Evolutionary conservation across 2,888 invertebrate genomes (phyloP), one percentile per base, ranked within the genome.

Genomic region (Piscicola geometra): DNA sequence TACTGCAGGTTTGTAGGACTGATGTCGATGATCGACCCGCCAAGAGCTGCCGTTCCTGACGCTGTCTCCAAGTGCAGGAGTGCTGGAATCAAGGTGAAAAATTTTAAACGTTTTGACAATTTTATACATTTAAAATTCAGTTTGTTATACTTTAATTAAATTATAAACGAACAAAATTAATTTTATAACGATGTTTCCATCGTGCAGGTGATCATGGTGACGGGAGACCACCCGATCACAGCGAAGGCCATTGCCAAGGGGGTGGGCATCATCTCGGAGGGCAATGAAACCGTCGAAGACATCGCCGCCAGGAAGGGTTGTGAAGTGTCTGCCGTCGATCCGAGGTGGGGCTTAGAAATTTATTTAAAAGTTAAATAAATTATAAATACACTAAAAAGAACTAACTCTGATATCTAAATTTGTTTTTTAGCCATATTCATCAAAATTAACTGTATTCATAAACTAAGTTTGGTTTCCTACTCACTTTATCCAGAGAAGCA

Each of bases 11-110:
- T 97, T 86, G 93, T 96, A 75, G 97, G 96, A 75, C 90, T 97
- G 47, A 94, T 97, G 93, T 94, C 95, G 80, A 95, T 97, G 95
- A 96, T 97, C 88, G 97, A 97, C 87, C 97, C 97, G 74, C 97
- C 97, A 28, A 90, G 97, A 82, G 94, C 95, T 81, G 95, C 95
- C 83, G 97, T 97, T 78, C 96, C 97, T n/a, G 95, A 96, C 86
- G 97, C 97, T 80, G 96, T 97, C 2, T 93, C 93, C 83, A 96
- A 95, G 87, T 97, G 97, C 88, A 90, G 96, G 82, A 93, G 93
- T 81, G 97, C 97, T 84, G 97, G 97, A 87, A 97, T 95, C 85
- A 94, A 94, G 89, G 85, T 85, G 25, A 21, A 56, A 56, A 56
- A 18, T 56, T 56, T 56, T 56, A 9, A 56, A 56, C 9, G n/a